These are phyloP conservation scores for Actenoides hombroni DNA, from an alignment of 2,113 vertebrate genomes.

Conservation along the genomic window DNA sequence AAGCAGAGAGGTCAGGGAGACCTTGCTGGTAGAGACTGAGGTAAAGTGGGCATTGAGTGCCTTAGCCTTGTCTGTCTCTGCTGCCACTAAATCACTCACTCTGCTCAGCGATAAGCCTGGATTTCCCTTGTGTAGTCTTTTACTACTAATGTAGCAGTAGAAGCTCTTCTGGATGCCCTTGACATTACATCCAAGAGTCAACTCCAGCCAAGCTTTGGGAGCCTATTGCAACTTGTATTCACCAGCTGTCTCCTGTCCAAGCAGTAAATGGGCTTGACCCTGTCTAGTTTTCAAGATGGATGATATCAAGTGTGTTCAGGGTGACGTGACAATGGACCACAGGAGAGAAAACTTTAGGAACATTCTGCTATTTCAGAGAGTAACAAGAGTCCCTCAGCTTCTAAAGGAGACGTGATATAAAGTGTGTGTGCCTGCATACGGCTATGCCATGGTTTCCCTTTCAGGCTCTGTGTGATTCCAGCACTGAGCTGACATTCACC, in stretches of 20 bases:
- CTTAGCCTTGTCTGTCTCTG: background rate
- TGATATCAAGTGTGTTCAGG: background rate
- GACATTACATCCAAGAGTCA: background rate
- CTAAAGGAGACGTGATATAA: background rate
- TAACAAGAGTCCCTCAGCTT: background rate
- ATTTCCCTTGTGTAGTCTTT: background rate
- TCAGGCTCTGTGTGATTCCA: background rate
- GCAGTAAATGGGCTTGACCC: background rate
- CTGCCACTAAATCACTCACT: background rate
- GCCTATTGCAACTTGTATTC: background rate
- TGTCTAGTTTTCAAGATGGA: background rate
- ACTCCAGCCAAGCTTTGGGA: background rate
- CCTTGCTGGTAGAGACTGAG: background rate
- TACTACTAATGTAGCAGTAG: background rate
- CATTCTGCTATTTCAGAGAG: background rate
- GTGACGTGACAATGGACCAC: background rate
- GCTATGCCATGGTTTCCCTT: background rate
- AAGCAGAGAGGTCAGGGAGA: background rate
- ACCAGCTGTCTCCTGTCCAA: background rate
- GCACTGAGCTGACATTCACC: background rate
- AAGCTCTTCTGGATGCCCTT: background rate
- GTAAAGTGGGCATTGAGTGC: background rate
- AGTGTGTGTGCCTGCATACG: background rate
- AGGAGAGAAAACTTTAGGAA: background rate
- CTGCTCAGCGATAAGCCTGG: background rate